These are phyloP conservation scores for Megamerina dolium DNA, from an alignment of 2,888 invertebrate species.

Conservation along the genomic window DNA sequence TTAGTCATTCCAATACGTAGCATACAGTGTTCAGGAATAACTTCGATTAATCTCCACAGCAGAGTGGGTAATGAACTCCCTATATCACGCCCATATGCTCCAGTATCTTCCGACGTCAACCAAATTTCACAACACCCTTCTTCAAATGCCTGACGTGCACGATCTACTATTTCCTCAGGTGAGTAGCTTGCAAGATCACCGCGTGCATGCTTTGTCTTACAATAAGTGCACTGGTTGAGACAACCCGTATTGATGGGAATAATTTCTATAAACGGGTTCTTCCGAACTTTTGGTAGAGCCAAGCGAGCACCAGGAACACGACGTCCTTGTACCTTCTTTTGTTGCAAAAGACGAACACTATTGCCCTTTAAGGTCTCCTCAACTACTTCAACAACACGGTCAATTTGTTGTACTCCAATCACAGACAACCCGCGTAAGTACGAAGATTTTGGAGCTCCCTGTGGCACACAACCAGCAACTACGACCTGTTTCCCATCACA, in stretches of 20 bases:
- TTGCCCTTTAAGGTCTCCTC: constrained; percentile 94
- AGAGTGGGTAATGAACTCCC: constrained; percentile 81
- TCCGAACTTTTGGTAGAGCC: constrained; percentile 85
- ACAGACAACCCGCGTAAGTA: constrained; percentile 67
- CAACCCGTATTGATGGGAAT: constrained; percentile 95
- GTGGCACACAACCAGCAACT: constrained; percentile 96
- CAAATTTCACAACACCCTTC: constrained; percentile 96
- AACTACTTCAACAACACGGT: constrained; percentile 93
- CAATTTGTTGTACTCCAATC: constrained; percentile 98
- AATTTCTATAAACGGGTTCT: constrained; percentile 95
- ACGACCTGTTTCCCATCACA: constrained; percentile 76
- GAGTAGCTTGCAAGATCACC: constrained; percentile 95
- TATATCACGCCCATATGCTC: constrained; percentile 94
- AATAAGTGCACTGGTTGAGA: constrained; percentile 96
- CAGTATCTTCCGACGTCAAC: constrained; percentile 97
- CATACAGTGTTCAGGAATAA: constrained; percentile 60
- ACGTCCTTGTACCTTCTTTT: constrained; percentile 71
- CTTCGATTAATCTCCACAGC: constrained; percentile 74
- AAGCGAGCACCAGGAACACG: constrained; percentile 84
- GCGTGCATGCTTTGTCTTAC: constrained; percentile 95
- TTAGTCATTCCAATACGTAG: constrained; percentile 96
- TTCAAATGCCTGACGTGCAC: constrained; percentile 78
- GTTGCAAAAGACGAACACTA: constrained; percentile 70
- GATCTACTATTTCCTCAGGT: constrained; percentile 79
- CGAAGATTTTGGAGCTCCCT: constrained; percentile 74